phyloP scores from a whole-genome alignment of 2,113 vertebrate genomes.

The Ceuthmochares aereus region DNA sequence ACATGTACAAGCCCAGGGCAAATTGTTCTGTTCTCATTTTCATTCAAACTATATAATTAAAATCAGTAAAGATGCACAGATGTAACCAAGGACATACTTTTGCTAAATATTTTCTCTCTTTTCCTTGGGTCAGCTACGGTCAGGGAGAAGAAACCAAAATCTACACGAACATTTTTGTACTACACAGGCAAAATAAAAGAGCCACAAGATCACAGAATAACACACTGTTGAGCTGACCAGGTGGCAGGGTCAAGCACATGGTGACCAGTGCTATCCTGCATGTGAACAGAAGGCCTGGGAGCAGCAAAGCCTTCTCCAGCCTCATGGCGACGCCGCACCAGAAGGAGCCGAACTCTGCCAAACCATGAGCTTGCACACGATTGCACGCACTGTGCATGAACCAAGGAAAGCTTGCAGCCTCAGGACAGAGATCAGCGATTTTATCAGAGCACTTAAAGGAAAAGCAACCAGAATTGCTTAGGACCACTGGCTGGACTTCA shows the following conservation, averaged over 20 bases:
- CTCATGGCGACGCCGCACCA: accelerated
- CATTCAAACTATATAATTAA: not conserved
- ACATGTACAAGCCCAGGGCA: not conserved
- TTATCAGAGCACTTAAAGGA: not conserved
- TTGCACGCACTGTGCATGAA: accelerated
- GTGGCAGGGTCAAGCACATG: accelerated
- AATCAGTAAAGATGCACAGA: not conserved
- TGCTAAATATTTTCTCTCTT: not conserved
- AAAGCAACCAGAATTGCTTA: not conserved
- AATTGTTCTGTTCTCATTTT: not conserved
- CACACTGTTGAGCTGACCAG: accelerated
- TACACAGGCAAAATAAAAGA: not conserved
- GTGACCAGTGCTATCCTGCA: not conserved
- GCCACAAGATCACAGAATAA: not conserved
- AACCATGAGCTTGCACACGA: accelerated
- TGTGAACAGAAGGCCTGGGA: too few relatives aligned
- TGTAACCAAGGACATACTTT: not conserved
- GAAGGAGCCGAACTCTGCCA: not conserved
- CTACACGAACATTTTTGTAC: not conserved
- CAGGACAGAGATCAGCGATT: not conserved
- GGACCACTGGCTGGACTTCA: not conserved
- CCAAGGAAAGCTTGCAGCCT: not conserved
- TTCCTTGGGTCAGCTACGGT: not conserved
- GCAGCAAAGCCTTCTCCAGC: not conserved
- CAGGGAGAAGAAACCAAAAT: not conserved